These are phyloP conservation scores for Desoria tigrina DNA, from an alignment of 2,888 invertebrate species.

Conservation along the genomic window DNA sequence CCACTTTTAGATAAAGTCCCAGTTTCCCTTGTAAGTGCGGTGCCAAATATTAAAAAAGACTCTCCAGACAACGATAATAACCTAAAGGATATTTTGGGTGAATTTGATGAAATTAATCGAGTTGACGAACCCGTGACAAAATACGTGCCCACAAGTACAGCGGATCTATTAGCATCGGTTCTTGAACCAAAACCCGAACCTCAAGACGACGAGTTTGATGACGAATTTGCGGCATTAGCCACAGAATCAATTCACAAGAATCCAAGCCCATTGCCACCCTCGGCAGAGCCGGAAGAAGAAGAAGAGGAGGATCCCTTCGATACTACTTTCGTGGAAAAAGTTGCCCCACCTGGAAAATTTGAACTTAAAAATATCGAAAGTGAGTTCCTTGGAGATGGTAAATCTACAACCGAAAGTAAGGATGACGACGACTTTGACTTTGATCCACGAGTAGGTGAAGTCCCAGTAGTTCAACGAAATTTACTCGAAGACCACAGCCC, in stretches of 20 bases:
- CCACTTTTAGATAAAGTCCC: conserved; percentile 27
- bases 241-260: conserved; percentile 71
- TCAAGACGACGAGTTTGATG: conserved; percentile 67
- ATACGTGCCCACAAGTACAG: not conserved
- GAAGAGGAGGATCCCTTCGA: conserved; percentile 59
- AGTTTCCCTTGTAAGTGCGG: not conserved
- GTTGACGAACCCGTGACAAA: not conserved
- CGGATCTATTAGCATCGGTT: not conserved
- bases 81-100: conserved; percentile 46
- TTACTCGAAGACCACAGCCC: conserved; percentile 56
- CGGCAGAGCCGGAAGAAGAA: conserved; percentile 54
- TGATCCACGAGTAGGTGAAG: conserved; percentile 53
- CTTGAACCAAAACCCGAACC: conserved; percentile 40
- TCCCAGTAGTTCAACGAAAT: conserved; percentile 60
- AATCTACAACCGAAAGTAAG: conserved; percentile 49
- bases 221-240: conserved; percentile 76
- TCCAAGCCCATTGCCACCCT: conserved; percentile 60
- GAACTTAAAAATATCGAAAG: conserved; percentile 64
- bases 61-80: conserved; percentile 1
- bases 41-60: conserved; percentile 6
- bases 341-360: conserved; percentile 57
- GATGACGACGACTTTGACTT: conserved; percentile 54
- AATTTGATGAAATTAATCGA: conserved; percentile 48
- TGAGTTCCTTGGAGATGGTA: conserved; percentile 58
- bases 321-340: conserved; percentile 57